Evolutionary conservation across 2,888 invertebrate genomes (phyloP), one percentile per base, ranked within the genome.

Genomic region (Nezara viridula): DNA sequence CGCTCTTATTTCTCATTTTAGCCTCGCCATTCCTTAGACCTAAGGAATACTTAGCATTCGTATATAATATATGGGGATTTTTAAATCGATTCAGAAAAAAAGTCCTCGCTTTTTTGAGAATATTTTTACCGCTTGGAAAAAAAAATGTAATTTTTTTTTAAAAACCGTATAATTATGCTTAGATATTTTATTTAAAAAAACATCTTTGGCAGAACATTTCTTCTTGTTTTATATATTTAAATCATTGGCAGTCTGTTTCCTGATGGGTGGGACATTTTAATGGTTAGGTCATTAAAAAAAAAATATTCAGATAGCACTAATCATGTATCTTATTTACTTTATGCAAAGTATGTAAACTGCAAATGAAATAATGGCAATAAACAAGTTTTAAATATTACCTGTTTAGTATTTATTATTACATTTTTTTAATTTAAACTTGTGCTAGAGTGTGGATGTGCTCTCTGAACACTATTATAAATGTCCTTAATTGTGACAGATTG

Each of bases 1-100:
- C 44, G 44, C 44, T 81, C 44, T 44, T 47, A 81, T 81, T 81
- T 81, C 44, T 81, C 44, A 44, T 47, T 40, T 44, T 44, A 40
- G 40, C 77, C 21, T 40, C 81, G 44, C 44, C 81, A 81, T 81
- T 81, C 81, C 81, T 44, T 44, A n/a, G 21, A 44, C 24, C 37
- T n/a, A 21, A n/a, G n/a, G 81, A 44, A 81, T 81, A 44, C 44
- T 81, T 81, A 40, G 44, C n/a, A 47, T 81, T 81, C 44, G n/a
- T 81, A 44, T 44, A 77, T 77, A 77, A 40, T 40, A 81, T n/a
- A 81, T 81, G 44, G 19, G 66, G 32, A 37, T 32, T 73, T 37
- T 73, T 37, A 73, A 73, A 73, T 73, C 37, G 32, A 60, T 60
- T 27, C 14, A n/a, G 2, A n/a, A 27, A 60, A 73, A 73, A 60